Conservation (phyloP, 1,140 invertebrate species). For the Phymorhynchus buccinoides region DNA sequence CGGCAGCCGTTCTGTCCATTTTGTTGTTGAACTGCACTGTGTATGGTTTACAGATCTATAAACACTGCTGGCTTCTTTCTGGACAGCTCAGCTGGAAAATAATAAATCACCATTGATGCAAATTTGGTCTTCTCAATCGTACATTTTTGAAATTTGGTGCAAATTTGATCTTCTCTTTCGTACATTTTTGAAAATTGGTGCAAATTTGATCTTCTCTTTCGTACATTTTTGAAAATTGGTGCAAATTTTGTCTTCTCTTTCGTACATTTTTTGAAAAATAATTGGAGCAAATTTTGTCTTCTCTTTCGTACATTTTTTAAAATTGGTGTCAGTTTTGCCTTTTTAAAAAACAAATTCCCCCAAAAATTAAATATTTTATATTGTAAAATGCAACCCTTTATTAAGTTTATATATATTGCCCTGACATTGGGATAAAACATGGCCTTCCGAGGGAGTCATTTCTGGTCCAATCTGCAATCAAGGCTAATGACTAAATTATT, state of each 20-base stretch:
- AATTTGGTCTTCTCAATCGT: not conserved
- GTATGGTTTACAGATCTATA: not conserved
- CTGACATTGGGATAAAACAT: not conserved
- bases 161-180: not conserved
- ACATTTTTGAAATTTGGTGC: too few species aligned
- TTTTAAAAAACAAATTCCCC: too few species aligned
- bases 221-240: too few species aligned
- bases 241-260: not conserved
- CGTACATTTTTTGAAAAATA: not conserved
- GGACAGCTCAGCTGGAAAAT: not conserved
- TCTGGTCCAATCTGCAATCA: not conserved
- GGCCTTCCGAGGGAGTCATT: not conserved
- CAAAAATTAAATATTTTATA: too few species aligned
- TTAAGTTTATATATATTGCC: too few species aligned
- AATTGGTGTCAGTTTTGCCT: not conserved
- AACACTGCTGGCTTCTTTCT: not conserved
- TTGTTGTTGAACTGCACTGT: not conserved
- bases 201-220: too few species aligned
- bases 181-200: not conserved
- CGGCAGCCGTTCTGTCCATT: not conserved
- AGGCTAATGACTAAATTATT: not conserved
- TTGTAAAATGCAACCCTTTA: not conserved
- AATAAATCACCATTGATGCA: not conserved
- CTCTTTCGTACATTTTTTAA: not conserved
- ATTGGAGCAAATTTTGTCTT: not conserved